A percentile compares a stretch with the other conserved stretches of the same genome.
phyloP scores from a whole-genome alignment of 2,888 invertebrate genomes.

The Taphrorychus bicolor region DNA sequence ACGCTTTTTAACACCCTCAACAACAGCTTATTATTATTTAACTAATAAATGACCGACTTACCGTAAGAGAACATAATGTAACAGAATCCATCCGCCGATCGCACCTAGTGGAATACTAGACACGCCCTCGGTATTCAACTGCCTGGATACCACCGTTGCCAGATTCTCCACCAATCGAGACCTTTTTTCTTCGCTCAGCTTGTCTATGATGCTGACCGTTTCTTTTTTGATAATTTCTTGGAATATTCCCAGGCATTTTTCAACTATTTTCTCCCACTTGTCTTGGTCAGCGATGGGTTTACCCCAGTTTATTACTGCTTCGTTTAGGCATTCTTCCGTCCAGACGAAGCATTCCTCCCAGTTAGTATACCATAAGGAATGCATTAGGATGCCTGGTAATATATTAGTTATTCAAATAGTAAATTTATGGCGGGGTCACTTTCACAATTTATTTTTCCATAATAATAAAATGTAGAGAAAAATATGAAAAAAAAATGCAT shows the following conservation, averaged over 20 bases:
- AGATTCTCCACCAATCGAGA: constrained; percentile 64
- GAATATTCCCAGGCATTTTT: constrained; percentile 60
- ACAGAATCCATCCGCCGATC: constrained; percentile 81
- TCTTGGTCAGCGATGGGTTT: constrained; percentile 60
- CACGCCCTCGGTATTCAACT: constrained; percentile 74
- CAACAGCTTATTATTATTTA: too few relatives aligned
- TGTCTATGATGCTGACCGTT: constrained; percentile 61
- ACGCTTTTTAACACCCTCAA: too few relatives aligned
- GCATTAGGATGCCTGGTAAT: constrained; percentile 50
- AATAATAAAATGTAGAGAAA: too few relatives aligned
- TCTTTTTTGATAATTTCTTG: constrained; percentile 64
- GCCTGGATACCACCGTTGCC: constrained; percentile 77
- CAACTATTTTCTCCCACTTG: constrained; percentile 56
- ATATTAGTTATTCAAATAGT: not conserved
- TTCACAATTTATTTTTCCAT: too few relatives aligned
- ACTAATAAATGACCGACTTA: too few relatives aligned
- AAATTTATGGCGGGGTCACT: too few relatives aligned
- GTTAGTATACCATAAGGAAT: constrained; percentile 61
- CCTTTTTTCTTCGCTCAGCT: constrained; percentile 66
- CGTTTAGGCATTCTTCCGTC: constrained; percentile 79
- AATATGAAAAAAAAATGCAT: too few relatives aligned
- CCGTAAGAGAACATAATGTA: constrained; percentile 79
- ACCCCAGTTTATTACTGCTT: constrained; percentile 66
- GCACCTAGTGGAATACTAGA: constrained; percentile 72
- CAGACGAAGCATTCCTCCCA: constrained; percentile 72